Evolutionary conservation across 1,140 invertebrate species (phyloP).

Genomic region (Saccostrea echinata): DNA sequence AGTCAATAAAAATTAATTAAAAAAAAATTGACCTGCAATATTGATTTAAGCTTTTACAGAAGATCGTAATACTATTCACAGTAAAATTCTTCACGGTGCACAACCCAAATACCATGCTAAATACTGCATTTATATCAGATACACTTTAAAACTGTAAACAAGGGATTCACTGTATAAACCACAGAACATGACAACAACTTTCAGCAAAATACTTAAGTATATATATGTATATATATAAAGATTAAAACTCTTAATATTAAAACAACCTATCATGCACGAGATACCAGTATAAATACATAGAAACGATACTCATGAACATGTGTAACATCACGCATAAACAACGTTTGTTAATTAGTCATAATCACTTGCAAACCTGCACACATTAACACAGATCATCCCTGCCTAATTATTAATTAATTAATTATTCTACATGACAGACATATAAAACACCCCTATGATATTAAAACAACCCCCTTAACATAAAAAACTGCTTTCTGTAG

Average conservation of each 20-base stretch:
- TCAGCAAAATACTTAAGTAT: conserved; percentile 32
- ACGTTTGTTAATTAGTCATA: background rate
- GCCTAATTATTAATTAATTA: conserved; percentile 22
- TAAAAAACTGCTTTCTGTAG: background rate
- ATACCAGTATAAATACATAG: background rate
- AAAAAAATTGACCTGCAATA: background rate
- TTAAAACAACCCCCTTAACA: conserved; percentile 4
- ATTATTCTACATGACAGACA: background rate
- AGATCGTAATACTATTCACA: background rate
- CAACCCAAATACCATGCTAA: background rate
- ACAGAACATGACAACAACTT: conserved; percentile 34
- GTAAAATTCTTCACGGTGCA: background rate
- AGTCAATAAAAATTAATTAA: too few species aligned
- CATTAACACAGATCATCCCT: conserved; percentile 15
- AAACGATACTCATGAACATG: conserved; percentile 11
- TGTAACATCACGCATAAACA: conserved; percentile 4
- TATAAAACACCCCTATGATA: background rate
- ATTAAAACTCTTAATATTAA: conserved; percentile 29
- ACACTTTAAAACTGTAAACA: background rate
- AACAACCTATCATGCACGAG: conserved; percentile 23
- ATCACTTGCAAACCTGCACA: conserved; percentile 15
- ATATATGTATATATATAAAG: conserved; percentile 32
- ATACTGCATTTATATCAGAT: background rate
- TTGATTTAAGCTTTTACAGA: background rate
- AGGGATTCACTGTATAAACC: conserved; percentile 9